Evolutionary conservation across 2,888 invertebrate species (phyloP).

Genomic region (Rhagium mordax): DNA sequence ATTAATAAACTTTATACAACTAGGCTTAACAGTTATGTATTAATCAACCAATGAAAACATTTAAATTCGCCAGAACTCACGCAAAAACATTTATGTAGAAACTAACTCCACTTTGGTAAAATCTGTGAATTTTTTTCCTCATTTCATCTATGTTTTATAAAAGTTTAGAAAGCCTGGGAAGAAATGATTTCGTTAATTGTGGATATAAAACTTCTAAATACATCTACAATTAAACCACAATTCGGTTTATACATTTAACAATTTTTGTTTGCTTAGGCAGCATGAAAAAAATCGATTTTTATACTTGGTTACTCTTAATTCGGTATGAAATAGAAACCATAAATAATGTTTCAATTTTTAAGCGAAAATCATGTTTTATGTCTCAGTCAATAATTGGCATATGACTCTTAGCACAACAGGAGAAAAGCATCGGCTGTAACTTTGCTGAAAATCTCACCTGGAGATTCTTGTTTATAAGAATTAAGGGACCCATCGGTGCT

Average conservation of each 20-base stretch:
- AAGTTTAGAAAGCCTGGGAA: not conserved
- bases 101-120: too few relatives aligned
- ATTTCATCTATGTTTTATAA: too few relatives aligned
- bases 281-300: conserved; percentile 11
- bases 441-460: conserved; percentile 54
- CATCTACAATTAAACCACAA: conserved; percentile 11
- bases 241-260: not conserved
- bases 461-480: conserved; percentile 62
- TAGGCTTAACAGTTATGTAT: too few relatives aligned
- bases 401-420: too few relatives aligned
- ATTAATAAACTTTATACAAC: too few relatives aligned
- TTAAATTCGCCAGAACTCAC: too few relatives aligned
- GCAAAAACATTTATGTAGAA: too few relatives aligned
- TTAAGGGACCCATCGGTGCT: conserved; percentile 60
- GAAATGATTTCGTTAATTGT: not conserved
- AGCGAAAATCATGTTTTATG: not conserved
- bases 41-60: too few relatives aligned
- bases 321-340: not conserved
- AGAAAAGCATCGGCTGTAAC: not conserved
- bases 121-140: too few relatives aligned
- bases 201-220: not conserved
- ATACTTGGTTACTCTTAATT: conserved; percentile 13
- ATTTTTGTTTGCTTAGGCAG: not conserved
- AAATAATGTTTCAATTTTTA: not conserved
- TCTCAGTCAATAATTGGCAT: too few relatives aligned